Evolutionary conservation across 2,113 vertebrate genomes (phyloP).

Genomic region (Upupa epops): DNA sequence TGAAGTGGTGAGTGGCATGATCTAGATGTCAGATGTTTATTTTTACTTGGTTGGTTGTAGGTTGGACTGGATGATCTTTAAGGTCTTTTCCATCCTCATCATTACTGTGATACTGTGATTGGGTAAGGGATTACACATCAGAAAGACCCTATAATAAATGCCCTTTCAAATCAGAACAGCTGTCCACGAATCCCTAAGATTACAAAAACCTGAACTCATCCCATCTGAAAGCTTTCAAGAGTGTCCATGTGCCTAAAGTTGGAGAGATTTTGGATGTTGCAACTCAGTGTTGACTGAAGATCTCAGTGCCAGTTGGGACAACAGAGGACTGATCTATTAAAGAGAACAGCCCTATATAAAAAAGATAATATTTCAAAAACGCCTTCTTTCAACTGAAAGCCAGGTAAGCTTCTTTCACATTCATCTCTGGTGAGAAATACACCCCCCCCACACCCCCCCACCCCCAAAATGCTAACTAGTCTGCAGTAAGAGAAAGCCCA

Average conservation of each 20-base stretch:
- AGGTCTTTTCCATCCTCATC: too few relatives aligned
- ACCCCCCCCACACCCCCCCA: background rate
- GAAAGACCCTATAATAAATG: background rate
- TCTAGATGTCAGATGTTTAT: too few relatives aligned
- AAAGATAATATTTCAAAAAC: background rate
- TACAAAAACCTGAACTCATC: background rate
- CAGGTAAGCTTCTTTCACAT: background rate
- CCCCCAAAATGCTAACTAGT: background rate
- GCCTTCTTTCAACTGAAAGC: conserved; percentile 22
- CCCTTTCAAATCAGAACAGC: background rate
- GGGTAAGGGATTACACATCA: background rate
- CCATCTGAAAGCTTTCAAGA: background rate
- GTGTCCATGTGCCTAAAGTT: background rate
- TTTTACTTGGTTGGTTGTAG: too few relatives aligned
- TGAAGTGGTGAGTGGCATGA: too few relatives aligned
- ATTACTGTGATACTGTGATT: too few relatives aligned
- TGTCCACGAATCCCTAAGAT: background rate
- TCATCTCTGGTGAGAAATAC: conserved; percentile 7
- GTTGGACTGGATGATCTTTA: too few relatives aligned
- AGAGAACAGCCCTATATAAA: background rate
- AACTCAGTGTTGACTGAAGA: background rate
- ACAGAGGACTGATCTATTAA: background rate
- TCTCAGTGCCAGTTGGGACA: background rate
- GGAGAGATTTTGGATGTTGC: background rate
- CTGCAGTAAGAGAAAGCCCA: conserved; percentile 1